These are phyloP conservation scores for Alca torda DNA, from an alignment of 2,797 vertebrate genomes.

Conservation along the genomic window DNA sequence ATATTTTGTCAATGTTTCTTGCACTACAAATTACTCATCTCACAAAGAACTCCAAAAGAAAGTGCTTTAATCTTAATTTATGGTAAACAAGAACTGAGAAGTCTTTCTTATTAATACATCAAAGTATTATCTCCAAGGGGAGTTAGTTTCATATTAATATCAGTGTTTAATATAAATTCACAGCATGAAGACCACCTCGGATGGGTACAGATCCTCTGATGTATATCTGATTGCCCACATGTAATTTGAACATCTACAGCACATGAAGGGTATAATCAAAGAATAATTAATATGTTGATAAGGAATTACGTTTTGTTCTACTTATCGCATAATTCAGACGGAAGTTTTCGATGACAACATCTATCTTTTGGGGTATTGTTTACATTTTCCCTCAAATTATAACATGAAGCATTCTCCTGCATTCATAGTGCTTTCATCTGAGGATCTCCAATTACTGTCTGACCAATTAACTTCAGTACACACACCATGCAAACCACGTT, in stretches of 20 bases:
- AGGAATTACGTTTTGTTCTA: not conserved
- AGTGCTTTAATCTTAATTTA: conserved; percentile 42
- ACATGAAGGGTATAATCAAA: conserved; percentile 43
- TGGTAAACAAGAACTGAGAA: conserved; percentile 19
- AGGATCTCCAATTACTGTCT: not conserved
- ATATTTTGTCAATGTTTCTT: not conserved
- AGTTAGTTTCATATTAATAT: conserved; percentile 21
- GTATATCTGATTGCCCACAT: conserved; percentile 34
- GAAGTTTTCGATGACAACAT: conserved; percentile 10
- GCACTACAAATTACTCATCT: not conserved
- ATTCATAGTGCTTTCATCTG: conserved; percentile 56
- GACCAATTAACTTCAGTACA: conserved; percentile 36
- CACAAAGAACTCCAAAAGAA: not conserved
- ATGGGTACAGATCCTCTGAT: conserved; percentile 40
- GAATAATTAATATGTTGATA: conserved; percentile 53
- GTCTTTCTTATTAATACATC: conserved; percentile 46
- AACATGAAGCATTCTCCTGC: conserved; percentile 21
- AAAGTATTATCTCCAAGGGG: conserved; percentile 42
- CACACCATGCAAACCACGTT: not conserved
- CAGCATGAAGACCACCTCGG: conserved; percentile 47
- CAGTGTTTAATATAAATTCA: conserved; percentile 37
- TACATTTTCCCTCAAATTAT: conserved; percentile 32
- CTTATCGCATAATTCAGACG: conserved; percentile 16
- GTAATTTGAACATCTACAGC: conserved; percentile 35
- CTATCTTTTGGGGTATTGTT: conserved; percentile 17